These are phyloP conservation scores for Cataglyphis cursor DNA, from an alignment of 2,888 invertebrate species.

Conservation along the genomic window DNA sequence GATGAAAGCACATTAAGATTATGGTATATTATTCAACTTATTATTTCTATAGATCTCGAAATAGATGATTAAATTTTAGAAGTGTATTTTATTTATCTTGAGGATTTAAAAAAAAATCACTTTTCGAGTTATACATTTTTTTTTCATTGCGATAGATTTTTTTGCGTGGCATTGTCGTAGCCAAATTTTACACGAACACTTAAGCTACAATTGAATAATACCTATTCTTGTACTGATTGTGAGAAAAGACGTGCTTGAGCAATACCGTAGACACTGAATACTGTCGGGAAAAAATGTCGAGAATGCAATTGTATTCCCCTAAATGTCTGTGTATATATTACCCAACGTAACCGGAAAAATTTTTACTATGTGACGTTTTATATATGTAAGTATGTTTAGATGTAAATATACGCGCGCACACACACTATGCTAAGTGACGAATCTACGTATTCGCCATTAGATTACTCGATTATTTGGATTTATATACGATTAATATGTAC, in stretches of 20 bases:
- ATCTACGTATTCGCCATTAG: constrained; percentile 20
- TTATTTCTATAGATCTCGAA: neutral
- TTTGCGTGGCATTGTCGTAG: no score
- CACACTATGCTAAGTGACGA: constrained; percentile 56
- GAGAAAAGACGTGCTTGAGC: no score
- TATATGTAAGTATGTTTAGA: constrained; percentile 70
- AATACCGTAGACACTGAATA: neutral
- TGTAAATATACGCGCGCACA: constrained; percentile 67
- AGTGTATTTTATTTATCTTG: neutral
- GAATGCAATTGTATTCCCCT: constrained; percentile 3
- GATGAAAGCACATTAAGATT: neutral
- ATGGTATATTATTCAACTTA: neutral
- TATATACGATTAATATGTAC: constrained; percentile 50
- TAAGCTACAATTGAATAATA: no score
- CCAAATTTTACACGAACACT: no score
- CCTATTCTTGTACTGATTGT: no score
- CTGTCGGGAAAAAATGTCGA: neutral
- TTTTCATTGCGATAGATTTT: neutral
- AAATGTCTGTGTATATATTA: constrained; percentile 47
- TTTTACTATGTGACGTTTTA: constrained; percentile 70
- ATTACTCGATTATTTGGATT: constrained; percentile 61
- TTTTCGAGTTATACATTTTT: neutral
- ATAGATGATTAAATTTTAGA: neutral
- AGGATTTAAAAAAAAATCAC: neutral
- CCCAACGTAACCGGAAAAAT: constrained; percentile 54